Base-by-base conservation (phyloP, 1,140 invertebrate species). In the Philotrypesis tridentata region DNA sequence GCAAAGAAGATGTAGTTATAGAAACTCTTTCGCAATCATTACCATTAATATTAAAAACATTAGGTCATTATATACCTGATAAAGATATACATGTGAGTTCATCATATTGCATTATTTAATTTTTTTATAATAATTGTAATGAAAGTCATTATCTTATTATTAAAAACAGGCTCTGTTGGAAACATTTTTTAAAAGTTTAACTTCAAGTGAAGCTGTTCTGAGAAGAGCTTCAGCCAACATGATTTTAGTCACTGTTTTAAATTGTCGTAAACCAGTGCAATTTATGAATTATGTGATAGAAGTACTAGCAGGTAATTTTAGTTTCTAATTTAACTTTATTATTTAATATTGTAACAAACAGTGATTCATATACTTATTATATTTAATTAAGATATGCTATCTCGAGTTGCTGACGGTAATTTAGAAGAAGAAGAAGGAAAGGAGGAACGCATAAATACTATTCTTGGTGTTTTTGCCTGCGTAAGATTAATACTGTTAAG, bases 11-110 rank as follows among this genome's bases (percentile, higher is more conserved):
- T 84, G 89, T 93, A 31, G 92, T 97, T 4, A 94, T 96, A 84
- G 96, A 97, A 89, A 96, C 95, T 2, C 88, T 97, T 7, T 92
- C 94, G 4, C 90, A 93, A 76, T 93, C 95, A 61, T 92, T 97
- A 82, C 92, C 93, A 40, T 93, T 95, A 87, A 95, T 97, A 74
- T 93, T 95, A 68, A 94, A 94, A 84, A 92, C 94, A 76, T 88
- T 97, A 25, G 96, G 96, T 82, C 92, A 93, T 70, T 96, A 95
- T 87, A 94, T 95, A 67, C 95, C 93, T 85, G 96, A 97, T 85
- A 94, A 93, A 85, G 95, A 97, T 88, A 92, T 95, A 75, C 94
- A 95, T 92, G 95, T 95, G 91, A 89, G 63, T 63, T 55, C 2
- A 55, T 25, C 33, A 37, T 37, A 37, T 63, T 70, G 37, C 27